Evolutionary conservation across 1,140 invertebrate species (phyloP).

Genomic region (Laodelphax striatellus): DNA sequence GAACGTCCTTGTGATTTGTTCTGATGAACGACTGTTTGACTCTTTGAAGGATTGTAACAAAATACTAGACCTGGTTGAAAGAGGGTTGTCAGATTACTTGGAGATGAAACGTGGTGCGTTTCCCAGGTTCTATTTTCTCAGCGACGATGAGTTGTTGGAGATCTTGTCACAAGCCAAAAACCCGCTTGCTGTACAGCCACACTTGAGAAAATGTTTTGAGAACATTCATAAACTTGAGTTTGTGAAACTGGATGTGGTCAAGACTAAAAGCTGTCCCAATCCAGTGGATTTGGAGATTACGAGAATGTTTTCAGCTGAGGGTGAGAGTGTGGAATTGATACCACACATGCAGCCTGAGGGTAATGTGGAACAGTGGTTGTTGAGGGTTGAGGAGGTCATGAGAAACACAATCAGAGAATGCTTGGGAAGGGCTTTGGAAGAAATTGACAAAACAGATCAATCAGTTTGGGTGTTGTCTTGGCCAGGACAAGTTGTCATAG

Average conservation of each 20-base stretch:
- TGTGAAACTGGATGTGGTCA: neutral
- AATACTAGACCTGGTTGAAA: constrained; percentile 53
- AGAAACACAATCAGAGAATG: constrained; percentile 42
- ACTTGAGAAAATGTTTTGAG: constrained; percentile 69
- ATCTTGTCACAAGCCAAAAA: constrained; percentile 62
- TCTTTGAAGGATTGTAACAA: constrained; percentile 53
- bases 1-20: constrained; percentile 42
- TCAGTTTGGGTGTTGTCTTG: constrained; percentile 57
- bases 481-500: constrained; percentile 68
- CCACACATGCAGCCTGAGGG: constrained; percentile 52
- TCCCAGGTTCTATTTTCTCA: constrained; percentile 65
- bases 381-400: constrained; percentile 56
- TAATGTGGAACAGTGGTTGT: constrained; percentile 70
- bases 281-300: constrained; percentile 43
- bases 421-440: constrained; percentile 39
- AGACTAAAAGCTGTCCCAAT: constrained; percentile 6
- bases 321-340: constrained; percentile 51
- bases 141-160: constrained; percentile 64
- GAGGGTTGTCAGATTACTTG: constrained; percentile 60
- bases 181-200: constrained; percentile 61
- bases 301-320: constrained; percentile 65
- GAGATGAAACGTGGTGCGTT: constrained; percentile 58
- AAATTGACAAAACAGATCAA: constrained; percentile 35
- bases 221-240: constrained; percentile 44
- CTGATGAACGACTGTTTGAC: constrained; percentile 47